Percentiles rank a stretch among this genome's conserved stretches.
Conservation (phyloP, 30 jellyfish, hydroid and myxozoan genomes). For the Catostylus mosaicus region DNA sequence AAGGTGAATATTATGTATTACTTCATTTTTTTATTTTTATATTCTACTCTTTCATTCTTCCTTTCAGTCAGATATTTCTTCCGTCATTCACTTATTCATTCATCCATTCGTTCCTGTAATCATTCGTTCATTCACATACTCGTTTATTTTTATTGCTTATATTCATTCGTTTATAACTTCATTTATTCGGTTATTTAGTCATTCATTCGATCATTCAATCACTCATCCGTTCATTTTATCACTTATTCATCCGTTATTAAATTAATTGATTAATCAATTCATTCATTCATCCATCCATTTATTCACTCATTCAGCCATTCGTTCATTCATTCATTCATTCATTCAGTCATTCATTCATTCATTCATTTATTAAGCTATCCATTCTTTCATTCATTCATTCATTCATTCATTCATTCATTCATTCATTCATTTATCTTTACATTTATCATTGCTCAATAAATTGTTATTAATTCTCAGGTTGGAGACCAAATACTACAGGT, state of each 20-base stretch:
- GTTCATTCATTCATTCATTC: neutral
- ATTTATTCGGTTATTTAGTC: neutral
- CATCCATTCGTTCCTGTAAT: no score
- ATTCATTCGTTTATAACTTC: no score
- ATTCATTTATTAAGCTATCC: neutral
- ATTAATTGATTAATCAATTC: no score
- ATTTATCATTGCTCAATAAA: neutral
- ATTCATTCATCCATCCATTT: neutral
- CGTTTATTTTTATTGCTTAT: neutral
- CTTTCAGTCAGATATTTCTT: neutral
- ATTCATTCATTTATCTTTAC: neutral
- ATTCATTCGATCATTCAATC: neutral
- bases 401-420: neutral
- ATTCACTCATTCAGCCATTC: neutral
- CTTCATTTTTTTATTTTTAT: neutral
- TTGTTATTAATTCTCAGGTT: constrained; percentile 41
- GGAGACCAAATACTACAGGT: constrained; percentile 89
- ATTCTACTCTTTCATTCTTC: neutral
- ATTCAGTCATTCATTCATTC: neutral
- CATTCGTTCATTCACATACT: neutral
- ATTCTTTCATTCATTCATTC: neutral
- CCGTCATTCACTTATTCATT: neutral
- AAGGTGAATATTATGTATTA: constrained; percentile 38
- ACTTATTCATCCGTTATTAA: no score
- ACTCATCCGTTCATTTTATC: neutral